These are phyloP conservation scores for Eristalinus aeneus DNA, from an alignment of 2,888 invertebrate species.

Conservation along the genomic window DNA sequence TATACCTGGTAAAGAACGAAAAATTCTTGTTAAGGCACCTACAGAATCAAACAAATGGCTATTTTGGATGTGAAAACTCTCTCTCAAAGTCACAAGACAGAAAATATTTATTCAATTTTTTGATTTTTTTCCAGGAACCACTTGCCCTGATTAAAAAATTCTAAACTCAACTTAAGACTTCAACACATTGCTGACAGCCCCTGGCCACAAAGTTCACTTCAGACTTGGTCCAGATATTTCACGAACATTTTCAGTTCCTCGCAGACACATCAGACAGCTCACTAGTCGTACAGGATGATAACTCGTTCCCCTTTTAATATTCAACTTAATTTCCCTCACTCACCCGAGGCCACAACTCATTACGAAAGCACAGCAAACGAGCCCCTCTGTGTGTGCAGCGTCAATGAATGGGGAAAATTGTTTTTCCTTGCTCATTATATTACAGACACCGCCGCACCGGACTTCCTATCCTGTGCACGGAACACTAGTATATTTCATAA, in stretches of 20 bases:
- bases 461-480: constrained; percentile 25
- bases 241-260: neutral
- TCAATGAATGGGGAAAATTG: constrained; percentile 10
- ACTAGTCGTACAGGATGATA: neutral
- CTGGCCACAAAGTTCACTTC: no score
- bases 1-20: no score
- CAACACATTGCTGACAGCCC: no score
- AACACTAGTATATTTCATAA: constrained; percentile 36
- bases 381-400: neutral
- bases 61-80: no score
- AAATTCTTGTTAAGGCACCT: no score
- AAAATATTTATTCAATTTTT: no score
- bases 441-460: neutral
- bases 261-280: neutral
- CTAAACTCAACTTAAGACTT: no score
- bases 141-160: no score
- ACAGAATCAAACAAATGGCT: no score
- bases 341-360: constrained; percentile 11
- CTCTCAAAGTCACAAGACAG: no score
- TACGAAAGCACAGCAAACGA: neutral
- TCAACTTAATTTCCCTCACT: constrained; percentile 20
- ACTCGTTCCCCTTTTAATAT: neutral
- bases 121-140: no score
- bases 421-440: constrained; percentile 34
- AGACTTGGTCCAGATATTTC: no score